Evolutionary conservation across 2,797 vertebrate genomes (phyloP).

Genomic region (Anabacerthia variegaticeps): DNA sequence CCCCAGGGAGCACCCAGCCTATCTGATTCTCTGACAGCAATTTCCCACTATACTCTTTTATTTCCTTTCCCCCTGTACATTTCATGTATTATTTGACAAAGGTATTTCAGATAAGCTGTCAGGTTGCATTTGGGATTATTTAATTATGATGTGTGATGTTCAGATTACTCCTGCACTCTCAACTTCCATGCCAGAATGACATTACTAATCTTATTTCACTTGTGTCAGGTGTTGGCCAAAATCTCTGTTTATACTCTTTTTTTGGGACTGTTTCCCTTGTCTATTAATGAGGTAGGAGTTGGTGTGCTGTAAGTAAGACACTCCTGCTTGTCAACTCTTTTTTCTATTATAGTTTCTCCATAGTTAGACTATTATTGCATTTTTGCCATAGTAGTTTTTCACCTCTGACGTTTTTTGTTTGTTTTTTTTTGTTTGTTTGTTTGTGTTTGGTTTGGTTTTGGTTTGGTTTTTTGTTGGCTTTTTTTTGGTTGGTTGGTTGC

Average conservation of each 20-base stretch:
- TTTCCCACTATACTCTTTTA: neutral
- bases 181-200: neutral
- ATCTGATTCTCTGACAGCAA: rapidly evolving
- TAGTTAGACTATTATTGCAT: neutral
- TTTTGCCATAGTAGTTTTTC: neutral
- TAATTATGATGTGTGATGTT: neutral
- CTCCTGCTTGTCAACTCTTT: rapidly evolving
- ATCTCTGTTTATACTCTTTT: neutral
- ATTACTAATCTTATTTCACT: neutral
- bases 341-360: neutral
- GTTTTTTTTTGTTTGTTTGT: neutral
- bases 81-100: neutral
- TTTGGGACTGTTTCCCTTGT: neutral
- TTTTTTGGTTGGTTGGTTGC: too few species aligned
- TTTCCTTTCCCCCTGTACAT: neutral
- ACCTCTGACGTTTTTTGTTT: neutral
- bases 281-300: neutral
- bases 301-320: neutral
- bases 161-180: neutral
- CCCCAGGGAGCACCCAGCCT: rapidly evolving
- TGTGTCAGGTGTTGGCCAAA: neutral
- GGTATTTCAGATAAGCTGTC: neutral
- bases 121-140: neutral
- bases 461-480: too few species aligned
- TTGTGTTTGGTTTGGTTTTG: too few species aligned